Conservation (phyloP, 2,888 invertebrate species). For the Ophion slaviceki region DNA sequence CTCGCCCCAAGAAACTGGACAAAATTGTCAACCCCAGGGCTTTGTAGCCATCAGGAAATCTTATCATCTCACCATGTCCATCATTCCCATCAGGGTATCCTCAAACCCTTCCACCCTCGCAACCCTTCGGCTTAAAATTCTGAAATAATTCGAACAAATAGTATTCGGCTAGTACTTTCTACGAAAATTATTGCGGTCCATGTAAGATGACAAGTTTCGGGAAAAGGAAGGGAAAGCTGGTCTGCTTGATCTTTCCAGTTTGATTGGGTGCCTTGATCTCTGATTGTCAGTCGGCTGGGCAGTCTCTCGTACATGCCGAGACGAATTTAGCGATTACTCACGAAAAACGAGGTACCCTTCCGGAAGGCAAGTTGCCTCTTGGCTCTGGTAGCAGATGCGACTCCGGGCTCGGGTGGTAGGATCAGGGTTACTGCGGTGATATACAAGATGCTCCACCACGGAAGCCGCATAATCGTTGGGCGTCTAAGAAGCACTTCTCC, state of each 20-base stretch:
- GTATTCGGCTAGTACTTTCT: too few species aligned
- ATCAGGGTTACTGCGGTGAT: constrained; percentile 66
- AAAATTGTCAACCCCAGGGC: too few species aligned
- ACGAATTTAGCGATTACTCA: constrained; percentile 74
- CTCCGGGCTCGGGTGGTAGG: constrained; percentile 32
- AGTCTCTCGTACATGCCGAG: background rate
- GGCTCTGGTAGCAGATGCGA: constrained; percentile 66
- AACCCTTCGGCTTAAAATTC: too few species aligned
- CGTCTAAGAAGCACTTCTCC: constrained; percentile 23
- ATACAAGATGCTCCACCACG: constrained; percentile 65
- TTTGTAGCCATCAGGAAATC: too few species aligned
- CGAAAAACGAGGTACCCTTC: constrained; percentile 81
- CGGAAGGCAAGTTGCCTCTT: constrained; percentile 78
- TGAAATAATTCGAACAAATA: too few species aligned
- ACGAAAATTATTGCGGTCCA: too few species aligned
- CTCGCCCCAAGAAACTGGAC: too few species aligned
- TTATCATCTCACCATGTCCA: too few species aligned
- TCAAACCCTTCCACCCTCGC: too few species aligned
- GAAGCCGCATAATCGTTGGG: constrained; percentile 44
- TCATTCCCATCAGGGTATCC: too few species aligned
- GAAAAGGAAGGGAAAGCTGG: too few species aligned
- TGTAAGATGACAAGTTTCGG: background rate
- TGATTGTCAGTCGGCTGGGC: background rate
- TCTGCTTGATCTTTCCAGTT: background rate
- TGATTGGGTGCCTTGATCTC: background rate